Percentiles rank a stretch among this genome's conserved stretches.
phyloP scores from a whole-genome alignment of 2,888 invertebrate species.

The Andrena hattorfiana region DNA sequence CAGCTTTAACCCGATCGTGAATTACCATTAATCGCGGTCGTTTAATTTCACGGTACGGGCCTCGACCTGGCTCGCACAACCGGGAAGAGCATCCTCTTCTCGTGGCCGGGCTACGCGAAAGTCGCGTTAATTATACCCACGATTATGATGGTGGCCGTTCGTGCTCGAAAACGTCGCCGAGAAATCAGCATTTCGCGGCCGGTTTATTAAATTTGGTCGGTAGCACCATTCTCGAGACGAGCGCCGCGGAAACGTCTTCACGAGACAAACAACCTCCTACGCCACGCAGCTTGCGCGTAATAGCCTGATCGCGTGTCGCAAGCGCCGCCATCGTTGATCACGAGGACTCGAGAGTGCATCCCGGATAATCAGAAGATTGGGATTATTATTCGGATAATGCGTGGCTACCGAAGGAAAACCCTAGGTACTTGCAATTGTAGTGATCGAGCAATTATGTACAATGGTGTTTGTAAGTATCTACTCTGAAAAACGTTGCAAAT shows the following conservation, averaged over 20 bases:
- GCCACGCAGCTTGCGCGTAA: constrained; percentile 6
- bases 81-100: constrained; percentile 23
- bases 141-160: constrained; percentile 43
- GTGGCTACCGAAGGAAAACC: too few relatives aligned
- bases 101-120: constrained; percentile 25
- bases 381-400: neutral
- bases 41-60: constrained; percentile 54
- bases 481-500: too few relatives aligned
- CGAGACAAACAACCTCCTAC: constrained; percentile 35
- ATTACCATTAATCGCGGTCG: constrained; percentile 58
- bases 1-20: constrained; percentile 54
- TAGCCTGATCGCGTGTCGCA: constrained; percentile 38
- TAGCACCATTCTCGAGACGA: neutral
- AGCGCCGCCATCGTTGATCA: neutral
- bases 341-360: constrained; percentile 19
- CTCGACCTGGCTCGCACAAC: constrained; percentile 22
- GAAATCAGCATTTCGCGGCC: constrained; percentile 36
- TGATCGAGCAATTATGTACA: too few relatives aligned
- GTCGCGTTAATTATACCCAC: constrained; percentile 54
- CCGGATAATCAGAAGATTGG: neutral
- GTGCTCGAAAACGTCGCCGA: constrained; percentile 26
- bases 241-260: constrained; percentile 12
- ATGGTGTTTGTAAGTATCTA: too few relatives aligned
- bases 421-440: too few relatives aligned
- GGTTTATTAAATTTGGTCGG: constrained; percentile 41